phyloP scores from a whole-genome alignment of 1,140 invertebrate species.

The Solenopsis invicta region DNA sequence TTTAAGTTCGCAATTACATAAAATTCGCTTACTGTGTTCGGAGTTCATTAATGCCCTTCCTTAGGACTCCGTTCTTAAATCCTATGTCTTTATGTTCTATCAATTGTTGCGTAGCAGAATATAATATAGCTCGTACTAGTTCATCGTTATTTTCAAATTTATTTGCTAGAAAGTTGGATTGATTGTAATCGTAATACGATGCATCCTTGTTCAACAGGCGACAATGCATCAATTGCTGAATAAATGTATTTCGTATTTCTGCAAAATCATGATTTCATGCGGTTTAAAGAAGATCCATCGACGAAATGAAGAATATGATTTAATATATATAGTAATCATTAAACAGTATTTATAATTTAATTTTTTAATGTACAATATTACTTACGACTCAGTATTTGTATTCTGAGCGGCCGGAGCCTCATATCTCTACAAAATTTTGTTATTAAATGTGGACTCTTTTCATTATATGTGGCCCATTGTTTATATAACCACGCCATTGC shows the following conservation, averaged over 20 bases:
- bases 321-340: background rate
- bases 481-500: constrained; percentile 86
- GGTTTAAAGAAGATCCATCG: background rate
- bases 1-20: background rate
- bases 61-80: constrained; percentile 40
- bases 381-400: constrained; percentile 15
- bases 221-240: constrained; percentile 83
- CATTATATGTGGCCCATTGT: constrained; percentile 82
- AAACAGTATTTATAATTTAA: background rate
- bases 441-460: background rate
- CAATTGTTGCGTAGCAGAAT: constrained; percentile 87
- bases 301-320: background rate
- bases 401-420: background rate
- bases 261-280: constrained; percentile 27
- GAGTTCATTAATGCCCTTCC: constrained; percentile 9
- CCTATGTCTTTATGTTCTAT: constrained; percentile 80
- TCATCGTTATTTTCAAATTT: constrained; percentile 86
- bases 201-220: constrained; percentile 78
- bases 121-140: constrained; percentile 85
- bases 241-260: constrained; percentile 85
- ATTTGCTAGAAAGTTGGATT: constrained; percentile 75
- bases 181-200: constrained; percentile 68
- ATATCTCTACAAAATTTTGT: background rate
- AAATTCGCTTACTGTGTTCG: constrained; percentile 22
- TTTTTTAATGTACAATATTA: background rate